Evolutionary conservation across 2,797 vertebrate species (phyloP).

Genomic region (Phataginus tetradactyla): DNA sequence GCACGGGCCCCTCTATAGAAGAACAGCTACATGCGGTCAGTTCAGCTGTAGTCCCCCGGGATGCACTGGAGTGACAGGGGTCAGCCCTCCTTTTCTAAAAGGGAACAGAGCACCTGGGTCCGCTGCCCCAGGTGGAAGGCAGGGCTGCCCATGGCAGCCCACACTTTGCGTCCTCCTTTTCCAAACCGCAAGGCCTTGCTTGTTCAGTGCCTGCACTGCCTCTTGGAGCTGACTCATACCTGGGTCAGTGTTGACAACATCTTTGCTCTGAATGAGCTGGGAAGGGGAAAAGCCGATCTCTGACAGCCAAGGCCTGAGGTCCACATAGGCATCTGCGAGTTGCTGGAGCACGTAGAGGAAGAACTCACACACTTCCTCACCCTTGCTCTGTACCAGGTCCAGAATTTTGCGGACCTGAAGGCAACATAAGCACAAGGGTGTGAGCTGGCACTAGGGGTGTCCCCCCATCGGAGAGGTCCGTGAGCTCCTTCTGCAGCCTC

Average conservation of each 20-base stretch:
- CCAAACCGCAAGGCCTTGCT: neutral
- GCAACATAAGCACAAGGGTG: neutral
- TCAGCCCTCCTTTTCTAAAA: neutral
- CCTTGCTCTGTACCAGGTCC: constrained; percentile 96
- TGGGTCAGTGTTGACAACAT: constrained; percentile 94
- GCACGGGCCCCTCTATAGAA: neutral
- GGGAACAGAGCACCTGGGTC: neutral
- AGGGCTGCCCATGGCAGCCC: neutral
- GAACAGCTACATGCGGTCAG: neutral
- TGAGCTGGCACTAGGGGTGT: neutral
- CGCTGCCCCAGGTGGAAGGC: too few relatives aligned
- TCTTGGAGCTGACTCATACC: constrained; percentile 84
- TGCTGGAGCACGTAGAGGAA: constrained; percentile 91
- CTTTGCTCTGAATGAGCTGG: constrained; percentile 82
- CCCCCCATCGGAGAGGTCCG: neutral
- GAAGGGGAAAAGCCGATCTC: constrained; percentile 91
- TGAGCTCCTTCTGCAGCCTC: neutral
- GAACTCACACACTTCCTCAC: constrained; percentile 94
- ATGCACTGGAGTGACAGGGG: neutral
- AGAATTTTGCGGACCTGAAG: constrained; percentile 94
- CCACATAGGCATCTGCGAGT: constrained; percentile 92
- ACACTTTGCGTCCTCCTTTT: neutral
- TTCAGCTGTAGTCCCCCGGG: rapidly evolving
- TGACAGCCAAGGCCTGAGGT: constrained; percentile 93
- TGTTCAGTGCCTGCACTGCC: neutral